Percentiles rank a stretch among this genome's conserved stretches.
Evolutionary conservation across 2,888 invertebrate species (phyloP).

Genomic region (Euphydryas editha): DNA sequence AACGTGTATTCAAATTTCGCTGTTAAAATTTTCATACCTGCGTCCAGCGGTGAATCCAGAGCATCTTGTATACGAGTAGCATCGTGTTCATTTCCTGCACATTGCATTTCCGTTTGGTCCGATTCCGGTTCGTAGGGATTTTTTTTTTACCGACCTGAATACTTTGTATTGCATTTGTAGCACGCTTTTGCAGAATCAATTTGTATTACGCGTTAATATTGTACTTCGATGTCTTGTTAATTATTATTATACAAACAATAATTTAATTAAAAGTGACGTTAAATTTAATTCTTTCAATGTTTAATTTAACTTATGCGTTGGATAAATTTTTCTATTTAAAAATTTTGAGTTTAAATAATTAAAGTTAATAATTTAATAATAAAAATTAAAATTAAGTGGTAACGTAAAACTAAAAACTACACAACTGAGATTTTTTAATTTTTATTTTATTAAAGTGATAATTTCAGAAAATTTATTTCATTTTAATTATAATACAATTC

Average conservation of each 20-base stretch:
- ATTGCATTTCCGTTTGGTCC: constrained; percentile 78
- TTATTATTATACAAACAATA: too few species aligned
- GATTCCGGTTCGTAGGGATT: constrained; percentile 64
- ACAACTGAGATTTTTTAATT: too few species aligned
- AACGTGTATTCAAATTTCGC: constrained; percentile 26
- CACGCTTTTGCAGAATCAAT: neutral
- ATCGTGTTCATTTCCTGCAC: constrained; percentile 83
- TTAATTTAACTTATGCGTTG: too few species aligned
- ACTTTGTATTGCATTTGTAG: constrained; percentile 1
- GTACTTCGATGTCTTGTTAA: neutral
- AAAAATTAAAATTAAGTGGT: too few species aligned
- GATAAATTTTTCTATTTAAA: too few species aligned
- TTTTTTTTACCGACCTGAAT: constrained; percentile 50
- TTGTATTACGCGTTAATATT: neutral
- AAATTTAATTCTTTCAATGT: too few species aligned
- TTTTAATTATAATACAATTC: neutral
- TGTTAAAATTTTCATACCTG: constrained; percentile 42
- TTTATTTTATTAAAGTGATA: too few species aligned
- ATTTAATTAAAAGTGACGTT: too few species aligned
- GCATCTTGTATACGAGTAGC: constrained; percentile 73
- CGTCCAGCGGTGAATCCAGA: constrained; percentile 56
- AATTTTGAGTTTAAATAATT: too few species aligned
- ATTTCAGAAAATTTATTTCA: neutral
- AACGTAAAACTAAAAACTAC: too few species aligned
- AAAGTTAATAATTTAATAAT: too few species aligned